phyloP scores from a whole-genome alignment of 2,797 vertebrate genomes.

The Anguilla marmorata region DNA sequence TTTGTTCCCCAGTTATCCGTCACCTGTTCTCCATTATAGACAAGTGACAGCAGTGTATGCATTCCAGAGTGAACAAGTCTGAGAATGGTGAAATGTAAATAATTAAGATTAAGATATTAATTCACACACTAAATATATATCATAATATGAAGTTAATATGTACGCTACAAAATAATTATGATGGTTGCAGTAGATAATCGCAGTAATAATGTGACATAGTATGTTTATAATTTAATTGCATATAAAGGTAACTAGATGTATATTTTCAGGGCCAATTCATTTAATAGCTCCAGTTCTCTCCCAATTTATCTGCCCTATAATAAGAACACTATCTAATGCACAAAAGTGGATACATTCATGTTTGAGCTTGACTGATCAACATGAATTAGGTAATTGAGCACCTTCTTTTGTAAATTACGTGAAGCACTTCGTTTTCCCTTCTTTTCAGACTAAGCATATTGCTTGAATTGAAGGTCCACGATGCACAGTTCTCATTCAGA shows the following conservation, averaged over 20 bases:
- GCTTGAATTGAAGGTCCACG: constrained; percentile 1
- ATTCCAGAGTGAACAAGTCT: constrained; percentile 11
- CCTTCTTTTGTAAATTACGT: constrained; percentile 11
- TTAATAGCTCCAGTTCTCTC: constrained; percentile 1
- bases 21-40: not conserved
- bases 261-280: constrained; percentile 18
- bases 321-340: not conserved
- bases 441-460: not conserved
- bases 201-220: not conserved
- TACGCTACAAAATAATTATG: constrained; percentile 15
- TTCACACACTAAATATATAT: constrained; percentile 16
- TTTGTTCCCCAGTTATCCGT: not conserved
- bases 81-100: not conserved
- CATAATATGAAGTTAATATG: too few species aligned
- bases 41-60: not conserved
- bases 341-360: not conserved
- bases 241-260: not conserved
- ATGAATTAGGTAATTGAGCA: not conserved
- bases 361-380: not conserved
- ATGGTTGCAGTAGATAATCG: not conserved
- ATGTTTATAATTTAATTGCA: not conserved
- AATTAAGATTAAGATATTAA: constrained; percentile 7
- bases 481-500: not conserved
- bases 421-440: not conserved
- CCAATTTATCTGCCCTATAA: not conserved